Evolutionary conservation across 2,888 invertebrate species (phyloP).

Genomic region (Endotricha flammealis): DNA sequence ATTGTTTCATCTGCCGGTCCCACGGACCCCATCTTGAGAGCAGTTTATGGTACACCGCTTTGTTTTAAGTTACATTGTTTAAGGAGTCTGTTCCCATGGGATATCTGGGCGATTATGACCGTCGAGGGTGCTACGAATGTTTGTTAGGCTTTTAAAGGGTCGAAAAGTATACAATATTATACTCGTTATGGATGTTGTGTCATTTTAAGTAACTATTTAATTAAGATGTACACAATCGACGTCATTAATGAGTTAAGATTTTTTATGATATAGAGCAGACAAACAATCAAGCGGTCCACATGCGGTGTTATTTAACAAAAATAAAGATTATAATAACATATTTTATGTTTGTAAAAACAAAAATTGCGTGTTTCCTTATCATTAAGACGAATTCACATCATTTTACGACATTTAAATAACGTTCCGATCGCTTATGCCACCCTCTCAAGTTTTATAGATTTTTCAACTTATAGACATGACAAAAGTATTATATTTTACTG

Average conservation of each 20-base stretch:
- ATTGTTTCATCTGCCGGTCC: constrained; percentile 51
- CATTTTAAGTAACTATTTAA: no score
- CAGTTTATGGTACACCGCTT: constrained; percentile 50
- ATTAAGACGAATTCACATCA: constrained; percentile 5
- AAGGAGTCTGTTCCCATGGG: constrained; percentile 57
- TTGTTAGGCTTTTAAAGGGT: constrained; percentile 5
- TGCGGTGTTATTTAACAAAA: no score
- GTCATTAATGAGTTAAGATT: no score
- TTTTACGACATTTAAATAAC: constrained; percentile 1
- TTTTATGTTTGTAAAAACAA: no score
- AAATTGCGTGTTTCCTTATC: constrained; percentile 2
- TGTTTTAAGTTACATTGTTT: constrained; percentile 58
- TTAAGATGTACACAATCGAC: no score
- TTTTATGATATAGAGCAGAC: no score
- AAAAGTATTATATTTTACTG: no score
- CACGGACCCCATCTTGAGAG: constrained; percentile 59
- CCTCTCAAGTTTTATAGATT: neutral
- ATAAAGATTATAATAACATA: no score
- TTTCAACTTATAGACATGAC: neutral
- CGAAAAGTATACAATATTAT: constrained; percentile 4
- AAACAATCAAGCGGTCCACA: no score
- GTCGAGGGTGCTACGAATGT: constrained; percentile 6
- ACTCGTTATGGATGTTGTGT: no score
- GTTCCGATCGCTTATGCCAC: neutral
- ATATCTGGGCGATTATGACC: constrained; percentile 18